phyloP scores from a whole-genome alignment of 2,888 invertebrate genomes.

The Girardia tigrina region DNA sequence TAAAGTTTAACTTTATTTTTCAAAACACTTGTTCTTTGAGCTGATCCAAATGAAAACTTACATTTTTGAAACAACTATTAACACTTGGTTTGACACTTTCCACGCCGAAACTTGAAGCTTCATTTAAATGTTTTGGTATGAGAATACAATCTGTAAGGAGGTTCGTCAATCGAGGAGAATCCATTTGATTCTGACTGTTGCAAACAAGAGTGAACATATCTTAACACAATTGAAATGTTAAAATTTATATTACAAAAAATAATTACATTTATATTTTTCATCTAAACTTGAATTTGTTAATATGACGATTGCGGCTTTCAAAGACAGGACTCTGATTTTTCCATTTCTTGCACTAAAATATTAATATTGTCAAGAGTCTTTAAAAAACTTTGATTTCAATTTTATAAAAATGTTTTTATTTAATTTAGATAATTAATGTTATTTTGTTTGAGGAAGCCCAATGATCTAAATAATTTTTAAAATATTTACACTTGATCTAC shows the following conservation, averaged over 20 bases:
- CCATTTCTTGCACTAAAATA: slow-evolving; percentile 75
- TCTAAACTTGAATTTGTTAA: slow-evolving; percentile 86
- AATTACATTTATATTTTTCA: slow-evolving; percentile 73
- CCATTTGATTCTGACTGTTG: slow-evolving; percentile 38
- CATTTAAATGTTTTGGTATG: slow-evolving; percentile 82
- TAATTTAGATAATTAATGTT: no score
- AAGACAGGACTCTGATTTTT: slow-evolving; percentile 83
- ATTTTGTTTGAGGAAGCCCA: no score
- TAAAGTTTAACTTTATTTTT: background rate
- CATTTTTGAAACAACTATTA: slow-evolving; percentile 83
- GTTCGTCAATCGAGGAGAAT: slow-evolving; percentile 57
- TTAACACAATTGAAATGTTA: background rate
- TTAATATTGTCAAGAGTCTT: background rate
- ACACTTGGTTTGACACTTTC: slow-evolving; percentile 97
- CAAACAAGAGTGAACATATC: slow-evolving; percentile 5
- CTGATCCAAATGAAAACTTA: slow-evolving; percentile 52
- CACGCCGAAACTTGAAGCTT: slow-evolving; percentile 97
- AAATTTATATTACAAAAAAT: slow-evolving; percentile 9
- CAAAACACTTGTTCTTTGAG: background rate
- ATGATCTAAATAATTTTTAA: no score
- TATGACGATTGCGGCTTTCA: slow-evolving; percentile 85
- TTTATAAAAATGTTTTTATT: background rate
- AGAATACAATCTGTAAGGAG: slow-evolving; percentile 78
- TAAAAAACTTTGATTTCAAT: background rate
- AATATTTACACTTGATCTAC: no score